A percentile compares a stretch with the other conserved stretches of the same genome.
These are phyloP conservation scores for Phrynocephalus forsythii DNA, from an alignment of 2,797 vertebrate genomes.

Conservation along the genomic window DNA sequence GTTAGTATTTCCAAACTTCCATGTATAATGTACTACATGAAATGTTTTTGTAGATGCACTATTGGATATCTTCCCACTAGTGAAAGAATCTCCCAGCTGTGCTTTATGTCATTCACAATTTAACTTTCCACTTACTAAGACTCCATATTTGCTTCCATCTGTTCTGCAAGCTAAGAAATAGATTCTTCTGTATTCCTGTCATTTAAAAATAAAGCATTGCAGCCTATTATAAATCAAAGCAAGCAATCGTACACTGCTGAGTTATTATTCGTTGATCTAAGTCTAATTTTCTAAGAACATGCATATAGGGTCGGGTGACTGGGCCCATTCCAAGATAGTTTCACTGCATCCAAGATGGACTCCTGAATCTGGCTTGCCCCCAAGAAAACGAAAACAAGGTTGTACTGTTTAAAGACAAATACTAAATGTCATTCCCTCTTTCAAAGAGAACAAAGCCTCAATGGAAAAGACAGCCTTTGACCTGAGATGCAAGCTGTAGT, in stretches of 20 bases:
- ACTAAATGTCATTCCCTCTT: background rate
- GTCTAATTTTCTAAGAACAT: background rate
- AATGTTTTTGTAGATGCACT: background rate
- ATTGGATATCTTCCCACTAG: background rate
- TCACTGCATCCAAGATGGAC: slow-evolving; percentile 34
- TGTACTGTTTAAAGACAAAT: slow-evolving; percentile 14
- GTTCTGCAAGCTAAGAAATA: background rate
- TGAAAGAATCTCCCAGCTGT: background rate
- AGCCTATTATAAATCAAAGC: slow-evolving; percentile 14
- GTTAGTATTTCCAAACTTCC: background rate
- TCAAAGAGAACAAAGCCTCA: slow-evolving; percentile 19
- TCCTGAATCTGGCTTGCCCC: slow-evolving; percentile 39
- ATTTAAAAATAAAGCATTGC: background rate
- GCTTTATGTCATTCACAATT: background rate
- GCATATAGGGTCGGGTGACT: slow-evolving; percentile 11
- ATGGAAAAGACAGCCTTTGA: slow-evolving; percentile 6
- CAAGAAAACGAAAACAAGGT: slow-evolving; percentile 41
- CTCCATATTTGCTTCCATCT: background rate
- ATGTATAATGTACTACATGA: no score
- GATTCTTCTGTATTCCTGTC: background rate
- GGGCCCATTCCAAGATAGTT: slow-evolving; percentile 42
- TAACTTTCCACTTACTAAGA: background rate
- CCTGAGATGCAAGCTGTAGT: slow-evolving; percentile 36
- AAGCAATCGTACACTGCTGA: slow-evolving; percentile 37
- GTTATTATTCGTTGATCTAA: slow-evolving; percentile 26